Conservation (phyloP, 35 echinoderm and acorn worm species). For the Amphiura filiformis region DNA sequence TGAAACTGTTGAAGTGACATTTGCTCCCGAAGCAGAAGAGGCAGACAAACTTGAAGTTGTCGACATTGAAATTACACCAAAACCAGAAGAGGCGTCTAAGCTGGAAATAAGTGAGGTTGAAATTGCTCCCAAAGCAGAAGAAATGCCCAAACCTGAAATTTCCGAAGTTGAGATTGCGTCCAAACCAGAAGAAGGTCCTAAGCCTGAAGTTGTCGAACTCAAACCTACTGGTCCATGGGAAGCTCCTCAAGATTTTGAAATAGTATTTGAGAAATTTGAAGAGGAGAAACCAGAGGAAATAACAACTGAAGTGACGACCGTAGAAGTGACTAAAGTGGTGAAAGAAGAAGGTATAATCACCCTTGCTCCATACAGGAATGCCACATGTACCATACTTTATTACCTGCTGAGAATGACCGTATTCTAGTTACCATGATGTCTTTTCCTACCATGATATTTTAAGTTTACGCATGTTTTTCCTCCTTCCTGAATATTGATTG, state of each 20-base stretch:
- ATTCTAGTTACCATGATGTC: background rate
- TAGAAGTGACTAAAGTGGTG: conserved; percentile 1
- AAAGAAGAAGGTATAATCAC: background rate
- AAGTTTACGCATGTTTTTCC: background rate
- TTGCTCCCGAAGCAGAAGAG: background rate
- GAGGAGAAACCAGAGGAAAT: too few relatives aligned
- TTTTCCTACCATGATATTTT: background rate
- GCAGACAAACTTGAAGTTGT: background rate
- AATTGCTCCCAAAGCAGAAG: too few relatives aligned
- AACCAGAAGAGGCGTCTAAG: background rate
- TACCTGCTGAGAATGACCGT: background rate
- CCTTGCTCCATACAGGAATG: background rate
- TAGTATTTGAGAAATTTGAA: too few relatives aligned
- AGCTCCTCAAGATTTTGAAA: too few relatives aligned
- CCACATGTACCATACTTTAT: too few relatives aligned
- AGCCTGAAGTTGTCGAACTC: too few relatives aligned
- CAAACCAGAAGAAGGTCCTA: too few relatives aligned
- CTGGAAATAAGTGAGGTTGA: background rate
- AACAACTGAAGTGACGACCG: too few relatives aligned
- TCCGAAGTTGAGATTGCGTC: too few relatives aligned
- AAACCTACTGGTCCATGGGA: background rate
- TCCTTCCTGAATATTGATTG: too few relatives aligned
- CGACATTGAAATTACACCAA: background rate
- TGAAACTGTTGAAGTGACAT: conserved; percentile 1
- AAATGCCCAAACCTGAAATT: too few relatives aligned